phyloP scores from a whole-genome alignment of 2,113 vertebrate species.

The Columba janthina region DNA sequence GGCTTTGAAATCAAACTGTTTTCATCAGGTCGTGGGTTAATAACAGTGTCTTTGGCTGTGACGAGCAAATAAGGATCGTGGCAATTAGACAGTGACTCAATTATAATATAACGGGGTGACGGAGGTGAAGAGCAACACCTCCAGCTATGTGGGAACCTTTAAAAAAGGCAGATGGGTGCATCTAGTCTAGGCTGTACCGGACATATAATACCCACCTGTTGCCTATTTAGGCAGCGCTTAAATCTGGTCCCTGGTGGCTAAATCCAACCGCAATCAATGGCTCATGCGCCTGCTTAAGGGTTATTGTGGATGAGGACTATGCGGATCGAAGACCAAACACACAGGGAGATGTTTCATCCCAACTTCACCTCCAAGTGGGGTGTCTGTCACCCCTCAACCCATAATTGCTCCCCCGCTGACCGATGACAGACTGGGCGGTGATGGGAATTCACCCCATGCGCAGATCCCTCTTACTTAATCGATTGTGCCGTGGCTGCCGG shows the following conservation, averaged over 20 bases:
- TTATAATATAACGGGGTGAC: neutral
- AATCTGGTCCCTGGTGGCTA: neutral
- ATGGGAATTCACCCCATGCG: rapidly evolving
- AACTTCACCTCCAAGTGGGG: neutral
- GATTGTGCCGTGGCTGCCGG: rapidly evolving
- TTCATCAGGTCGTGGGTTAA: neutral
- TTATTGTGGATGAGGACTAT: neutral
- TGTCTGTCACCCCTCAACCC: neutral
- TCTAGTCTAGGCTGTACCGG: neutral
- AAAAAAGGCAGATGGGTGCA: rapidly evolving
- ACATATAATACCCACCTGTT: neutral
- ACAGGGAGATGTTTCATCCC: neutral
- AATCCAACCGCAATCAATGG: neutral
- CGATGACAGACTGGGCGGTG: neutral
- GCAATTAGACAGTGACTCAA: neutral
- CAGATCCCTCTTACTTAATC: rapidly evolving
- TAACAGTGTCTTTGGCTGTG: neutral
- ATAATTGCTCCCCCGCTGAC: neutral
- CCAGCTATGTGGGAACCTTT: neutral
- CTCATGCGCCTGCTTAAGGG: neutral
- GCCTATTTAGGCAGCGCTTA: neutral
- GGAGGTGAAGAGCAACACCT: neutral
- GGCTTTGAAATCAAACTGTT: neutral
- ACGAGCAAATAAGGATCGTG: neutral
- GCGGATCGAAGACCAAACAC: neutral